Evolutionary conservation across 2,113 vertebrate genomes (phyloP).

Genomic region (Pollachius pollachius): DNA sequence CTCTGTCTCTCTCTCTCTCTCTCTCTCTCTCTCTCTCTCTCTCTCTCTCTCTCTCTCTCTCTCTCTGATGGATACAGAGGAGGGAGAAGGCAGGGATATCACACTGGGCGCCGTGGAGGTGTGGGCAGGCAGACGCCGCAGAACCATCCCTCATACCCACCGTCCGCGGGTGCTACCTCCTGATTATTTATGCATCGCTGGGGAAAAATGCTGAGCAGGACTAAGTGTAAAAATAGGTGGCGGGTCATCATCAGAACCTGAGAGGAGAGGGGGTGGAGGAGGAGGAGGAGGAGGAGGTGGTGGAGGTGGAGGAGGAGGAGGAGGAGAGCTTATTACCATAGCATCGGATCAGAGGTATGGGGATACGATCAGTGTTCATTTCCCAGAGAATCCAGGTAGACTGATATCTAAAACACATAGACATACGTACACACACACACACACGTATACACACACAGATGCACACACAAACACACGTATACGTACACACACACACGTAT

Average conservation of each 20-base stretch:
- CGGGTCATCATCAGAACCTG: constrained; percentile 54
- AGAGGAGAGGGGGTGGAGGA: background rate
- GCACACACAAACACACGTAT: no score
- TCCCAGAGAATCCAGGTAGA: constrained; percentile 44
- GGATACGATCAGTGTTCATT: constrained; percentile 42
- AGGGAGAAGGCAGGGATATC: background rate
- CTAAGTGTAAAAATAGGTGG: constrained; percentile 65
- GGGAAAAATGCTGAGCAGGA: constrained; percentile 63
- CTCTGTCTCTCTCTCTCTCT: no score
- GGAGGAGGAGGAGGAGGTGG: no score
- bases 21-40: no score
- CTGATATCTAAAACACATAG: constrained; percentile 25
- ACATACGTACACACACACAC: no score
- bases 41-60: no score
- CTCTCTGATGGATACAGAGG: background rate
- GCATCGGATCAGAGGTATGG: constrained; percentile 49
- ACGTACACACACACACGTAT: no score
- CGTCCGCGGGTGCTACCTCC: constrained; percentile 37
- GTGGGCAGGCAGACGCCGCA: constrained; percentile 29
- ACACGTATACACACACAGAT: no score
- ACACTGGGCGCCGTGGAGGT: no score
- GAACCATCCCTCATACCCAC: constrained; percentile 16
- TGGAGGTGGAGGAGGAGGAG: constrained; percentile 21
- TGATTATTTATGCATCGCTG: constrained; percentile 62
- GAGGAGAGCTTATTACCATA: constrained; percentile 39